phyloP scores from a whole-genome alignment of 1,140 invertebrate species.

The Drosophila kepulauana region DNA sequence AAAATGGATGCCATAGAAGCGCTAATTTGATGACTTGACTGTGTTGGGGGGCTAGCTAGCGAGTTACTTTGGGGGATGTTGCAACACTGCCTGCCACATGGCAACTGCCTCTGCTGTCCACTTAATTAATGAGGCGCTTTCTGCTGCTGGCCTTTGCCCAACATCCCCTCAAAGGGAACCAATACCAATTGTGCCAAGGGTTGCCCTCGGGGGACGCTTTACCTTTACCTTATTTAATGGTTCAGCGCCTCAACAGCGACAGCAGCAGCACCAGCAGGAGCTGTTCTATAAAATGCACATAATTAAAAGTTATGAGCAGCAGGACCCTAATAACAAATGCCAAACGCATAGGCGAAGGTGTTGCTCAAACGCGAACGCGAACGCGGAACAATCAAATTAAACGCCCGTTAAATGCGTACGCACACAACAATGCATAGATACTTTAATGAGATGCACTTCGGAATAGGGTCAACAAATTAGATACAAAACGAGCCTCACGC shows the following conservation, averaged over 20 bases:
- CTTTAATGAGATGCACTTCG: constrained; percentile 4
- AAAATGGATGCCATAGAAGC: constrained; percentile 40
- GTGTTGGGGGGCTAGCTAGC: neutral
- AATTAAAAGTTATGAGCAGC: constrained; percentile 39
- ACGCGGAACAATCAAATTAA: constrained; percentile 20
- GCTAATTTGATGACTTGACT: constrained; percentile 45
- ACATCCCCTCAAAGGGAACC: constrained; percentile 10
- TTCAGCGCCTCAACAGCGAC: constrained; percentile 25
- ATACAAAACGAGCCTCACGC: neutral
- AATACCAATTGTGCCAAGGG: neutral
- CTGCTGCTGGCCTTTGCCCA: constrained; percentile 16
- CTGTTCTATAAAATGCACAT: constrained; percentile 31
- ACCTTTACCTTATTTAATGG: constrained; percentile 34
- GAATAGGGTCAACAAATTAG: constrained; percentile 4
- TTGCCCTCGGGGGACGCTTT: constrained; percentile 5
- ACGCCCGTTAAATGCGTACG: constrained; percentile 11
- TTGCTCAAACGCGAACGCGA: constrained; percentile 12
- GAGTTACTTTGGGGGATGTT: constrained; percentile 4
- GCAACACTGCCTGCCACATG: constrained; percentile 2
- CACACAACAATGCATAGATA: neutral
- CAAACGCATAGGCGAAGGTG: neutral
- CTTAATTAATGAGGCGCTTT: constrained; percentile 42
- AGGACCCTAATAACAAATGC: constrained; percentile 14
- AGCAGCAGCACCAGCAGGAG: neutral
- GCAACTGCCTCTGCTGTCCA: neutral